These are phyloP conservation scores for Chrysomela aeneicollis DNA, from an alignment of 2,888 invertebrate species.

Conservation along the genomic window DNA sequence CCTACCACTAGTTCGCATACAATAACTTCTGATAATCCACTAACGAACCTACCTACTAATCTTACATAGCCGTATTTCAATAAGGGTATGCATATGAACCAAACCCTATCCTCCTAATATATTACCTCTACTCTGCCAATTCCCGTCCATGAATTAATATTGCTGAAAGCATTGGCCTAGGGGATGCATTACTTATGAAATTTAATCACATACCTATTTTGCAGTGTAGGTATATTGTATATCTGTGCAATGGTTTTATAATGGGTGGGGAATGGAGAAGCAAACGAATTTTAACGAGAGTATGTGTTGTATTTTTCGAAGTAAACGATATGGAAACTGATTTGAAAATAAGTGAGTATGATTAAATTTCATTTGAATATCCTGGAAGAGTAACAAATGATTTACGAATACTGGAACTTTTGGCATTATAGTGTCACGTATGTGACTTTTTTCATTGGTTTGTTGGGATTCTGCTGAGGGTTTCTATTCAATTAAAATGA, in stretches of 20 bases:
- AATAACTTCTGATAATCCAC: conserved; percentile 26
- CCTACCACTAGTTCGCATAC: conserved; percentile 28
- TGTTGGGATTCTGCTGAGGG: no score
- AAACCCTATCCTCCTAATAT: conserved; percentile 36
- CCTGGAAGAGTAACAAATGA: no score
- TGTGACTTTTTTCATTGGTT: no score
- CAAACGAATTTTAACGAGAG: background rate
- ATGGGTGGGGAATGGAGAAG: background rate
- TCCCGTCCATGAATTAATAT: conserved; percentile 43
- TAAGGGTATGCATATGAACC: conserved; percentile 34
- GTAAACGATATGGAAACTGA: no score
- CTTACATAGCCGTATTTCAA: conserved; percentile 35
- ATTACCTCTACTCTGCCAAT: conserved; percentile 37
- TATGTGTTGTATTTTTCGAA: background rate
- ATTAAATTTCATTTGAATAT: no score
- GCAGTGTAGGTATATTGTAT: conserved; percentile 21
- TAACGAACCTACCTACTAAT: conserved; percentile 24
- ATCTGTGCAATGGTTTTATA: background rate
- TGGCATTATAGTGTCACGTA: no score
- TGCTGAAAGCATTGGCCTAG: conserved; percentile 41
- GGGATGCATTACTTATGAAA: conserved; percentile 42
- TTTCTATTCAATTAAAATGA: no score
- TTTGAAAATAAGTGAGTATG: no score
- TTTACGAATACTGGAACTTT: no score
- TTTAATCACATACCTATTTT: conserved; percentile 32